Evolutionary conservation across 2,113 vertebrate species (phyloP).

Genomic region (Rhabdomys dilectus): DNA sequence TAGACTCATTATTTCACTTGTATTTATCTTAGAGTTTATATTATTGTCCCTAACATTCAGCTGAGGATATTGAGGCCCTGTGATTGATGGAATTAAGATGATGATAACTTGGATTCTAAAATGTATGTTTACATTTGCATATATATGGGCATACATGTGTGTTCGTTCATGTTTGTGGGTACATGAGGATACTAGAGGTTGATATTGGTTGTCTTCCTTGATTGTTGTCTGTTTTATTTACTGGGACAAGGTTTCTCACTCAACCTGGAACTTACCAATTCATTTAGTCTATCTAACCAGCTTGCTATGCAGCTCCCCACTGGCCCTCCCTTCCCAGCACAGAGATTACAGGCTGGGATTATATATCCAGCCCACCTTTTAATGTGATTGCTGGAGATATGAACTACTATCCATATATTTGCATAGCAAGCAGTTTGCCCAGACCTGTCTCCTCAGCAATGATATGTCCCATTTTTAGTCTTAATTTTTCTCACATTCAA

Average conservation of each 20-base stretch:
- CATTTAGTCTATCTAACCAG: background rate
- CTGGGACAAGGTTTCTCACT: background rate
- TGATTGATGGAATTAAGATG: conserved; percentile 19
- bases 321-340: background rate
- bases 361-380: background rate
- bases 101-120: conserved; percentile 24
- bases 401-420: background rate
- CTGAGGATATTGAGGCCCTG: conserved; percentile 22
- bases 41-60: background rate
- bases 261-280: background rate
- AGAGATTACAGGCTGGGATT: background rate
- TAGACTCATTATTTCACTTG: background rate
- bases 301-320: background rate
- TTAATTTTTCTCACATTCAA: background rate
- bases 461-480: background rate
- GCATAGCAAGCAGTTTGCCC: background rate
- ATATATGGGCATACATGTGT: background rate
- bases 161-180: background rate
- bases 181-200: background rate
- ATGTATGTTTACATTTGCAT: background rate
- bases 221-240: background rate
- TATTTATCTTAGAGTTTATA: conserved; percentile 2
- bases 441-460: background rate
- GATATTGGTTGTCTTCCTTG: background rate
- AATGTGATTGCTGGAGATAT: background rate